Percentiles rank a stretch among this genome's conserved stretches.
Conservation (phyloP, 2,888 invertebrate genomes). For the Perdita meconis region DNA sequence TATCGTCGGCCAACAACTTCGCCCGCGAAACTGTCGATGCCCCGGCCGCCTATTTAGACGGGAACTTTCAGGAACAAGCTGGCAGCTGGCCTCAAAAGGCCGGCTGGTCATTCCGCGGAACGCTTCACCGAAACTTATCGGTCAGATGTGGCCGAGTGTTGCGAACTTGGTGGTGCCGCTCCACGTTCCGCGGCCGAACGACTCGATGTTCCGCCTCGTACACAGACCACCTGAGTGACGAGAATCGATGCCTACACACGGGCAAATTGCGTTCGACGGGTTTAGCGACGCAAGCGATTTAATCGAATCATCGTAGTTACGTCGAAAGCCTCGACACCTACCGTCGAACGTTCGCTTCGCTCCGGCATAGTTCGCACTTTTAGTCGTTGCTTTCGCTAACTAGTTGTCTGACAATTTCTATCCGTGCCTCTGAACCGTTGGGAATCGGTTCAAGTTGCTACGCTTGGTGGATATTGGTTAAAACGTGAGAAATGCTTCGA, state of each 20-base stretch:
- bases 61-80: slow-evolving; percentile 71
- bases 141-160: slow-evolving; percentile 52
- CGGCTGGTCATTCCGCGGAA: slow-evolving; percentile 60
- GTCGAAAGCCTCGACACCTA: background rate
- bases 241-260: background rate
- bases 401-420: background rate
- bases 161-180: slow-evolving; percentile 42
- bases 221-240: background rate
- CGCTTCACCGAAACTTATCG: slow-evolving; percentile 66
- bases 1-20: slow-evolving; percentile 68
- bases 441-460: too few relatives aligned
- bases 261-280: background rate
- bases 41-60: slow-evolving; percentile 73
- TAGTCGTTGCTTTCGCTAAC: background rate
- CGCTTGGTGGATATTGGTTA: too few relatives aligned
- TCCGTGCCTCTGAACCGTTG: too few relatives aligned
- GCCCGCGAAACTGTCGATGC: slow-evolving; percentile 71
- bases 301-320: background rate
- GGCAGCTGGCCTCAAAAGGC: slow-evolving; percentile 76
- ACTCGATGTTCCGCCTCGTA: slow-evolving; percentile 1
- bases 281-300: background rate
- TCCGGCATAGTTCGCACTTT: background rate
- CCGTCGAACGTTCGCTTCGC: background rate
- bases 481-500: too few relatives aligned
- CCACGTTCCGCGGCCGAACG: slow-evolving; percentile 9